Percentiles rank a stretch among this genome's conserved stretches.
Evolutionary conservation across 1,140 invertebrate species (phyloP).

Genomic region (Drosophila busckii): DNA sequence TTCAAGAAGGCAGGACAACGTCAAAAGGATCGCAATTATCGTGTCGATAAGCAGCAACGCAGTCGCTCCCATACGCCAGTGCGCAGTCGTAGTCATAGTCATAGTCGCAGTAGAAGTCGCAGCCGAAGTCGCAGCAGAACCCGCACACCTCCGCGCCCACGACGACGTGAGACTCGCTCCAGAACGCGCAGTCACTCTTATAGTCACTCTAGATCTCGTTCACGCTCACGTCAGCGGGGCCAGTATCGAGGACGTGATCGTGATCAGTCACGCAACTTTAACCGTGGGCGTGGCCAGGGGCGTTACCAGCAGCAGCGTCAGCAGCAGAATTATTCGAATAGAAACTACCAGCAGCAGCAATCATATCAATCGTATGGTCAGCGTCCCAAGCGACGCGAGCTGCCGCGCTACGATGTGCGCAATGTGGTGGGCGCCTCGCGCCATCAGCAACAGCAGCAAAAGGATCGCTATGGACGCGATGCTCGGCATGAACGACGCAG

Average conservation of each 20-base stretch:
- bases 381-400: slow-evolving; percentile 87
- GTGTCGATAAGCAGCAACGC: slow-evolving; percentile 82
- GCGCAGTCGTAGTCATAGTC: slow-evolving; percentile 7
- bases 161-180: slow-evolving; percentile 43
- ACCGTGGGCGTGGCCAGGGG: slow-evolving; percentile 23
- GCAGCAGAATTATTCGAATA: background rate
- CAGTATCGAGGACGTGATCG: slow-evolving; percentile 30
- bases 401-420: slow-evolving; percentile 90
- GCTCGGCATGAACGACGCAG: slow-evolving; percentile 79
- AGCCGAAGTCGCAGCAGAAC: slow-evolving; percentile 15
- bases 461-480: slow-evolving; percentile 90
- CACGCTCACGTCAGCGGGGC: slow-evolving; percentile 21
- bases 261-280: slow-evolving; percentile 11
- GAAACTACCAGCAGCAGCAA: slow-evolving; percentile 52
- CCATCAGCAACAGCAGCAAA: slow-evolving; percentile 80
- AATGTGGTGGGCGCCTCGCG: slow-evolving; percentile 85
- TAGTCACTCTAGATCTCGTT: slow-evolving; percentile 20
- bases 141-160: slow-evolving; percentile 13
- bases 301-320: background rate
- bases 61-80: slow-evolving; percentile 18
- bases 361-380: slow-evolving; percentile 79
- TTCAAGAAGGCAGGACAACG: slow-evolving; percentile 91
- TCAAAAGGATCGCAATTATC: slow-evolving; percentile 89
- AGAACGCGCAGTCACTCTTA: slow-evolving; percentile 51
- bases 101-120: slow-evolving; percentile 5